These are phyloP conservation scores for Lindbergichthys nudifrons DNA, from an alignment of 2,797 vertebrate genomes.

Conservation along the genomic window DNA sequence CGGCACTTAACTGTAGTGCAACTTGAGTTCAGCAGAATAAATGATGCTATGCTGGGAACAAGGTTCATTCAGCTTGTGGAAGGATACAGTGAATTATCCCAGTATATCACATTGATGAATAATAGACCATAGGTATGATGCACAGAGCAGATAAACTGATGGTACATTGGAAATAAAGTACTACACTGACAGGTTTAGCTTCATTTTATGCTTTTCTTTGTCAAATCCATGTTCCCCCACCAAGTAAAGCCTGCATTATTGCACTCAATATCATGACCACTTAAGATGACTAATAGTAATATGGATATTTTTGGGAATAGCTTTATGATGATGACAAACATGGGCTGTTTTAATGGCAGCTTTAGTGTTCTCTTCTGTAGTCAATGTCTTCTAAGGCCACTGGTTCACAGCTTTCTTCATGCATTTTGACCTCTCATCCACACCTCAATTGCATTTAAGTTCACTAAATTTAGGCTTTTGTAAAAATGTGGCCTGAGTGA, in stretches of 20 bases:
- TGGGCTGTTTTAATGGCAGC: too few relatives aligned
- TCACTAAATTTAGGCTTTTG: too few relatives aligned
- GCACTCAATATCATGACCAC: not conserved
- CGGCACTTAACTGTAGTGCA: not conserved
- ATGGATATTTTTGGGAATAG: too few relatives aligned
- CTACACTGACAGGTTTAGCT: not conserved
- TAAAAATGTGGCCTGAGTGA: too few relatives aligned
- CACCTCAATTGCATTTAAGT: too few relatives aligned
- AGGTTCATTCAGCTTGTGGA: slow-evolving; percentile 1
- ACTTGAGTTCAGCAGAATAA: slow-evolving; percentile 4
- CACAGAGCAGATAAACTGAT: not conserved
- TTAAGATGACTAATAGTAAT: too few relatives aligned
- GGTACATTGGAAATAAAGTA: not conserved
- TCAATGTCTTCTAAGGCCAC: too few relatives aligned
- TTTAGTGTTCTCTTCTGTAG: too few relatives aligned
- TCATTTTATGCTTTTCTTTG: too few relatives aligned
- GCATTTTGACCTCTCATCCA: too few relatives aligned
- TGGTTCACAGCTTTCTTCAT: too few relatives aligned
- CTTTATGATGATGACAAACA: too few relatives aligned
- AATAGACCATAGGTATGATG: not conserved
- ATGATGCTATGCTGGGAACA: not conserved
- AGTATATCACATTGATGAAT: slow-evolving; percentile 2
- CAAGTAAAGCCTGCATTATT: not conserved
- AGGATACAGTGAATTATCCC: slow-evolving; percentile 1
- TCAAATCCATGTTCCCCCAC: not conserved